These are phyloP conservation scores for Alethe diademata DNA, from an alignment of 2,113 vertebrate genomes.

Conservation along the genomic window DNA sequence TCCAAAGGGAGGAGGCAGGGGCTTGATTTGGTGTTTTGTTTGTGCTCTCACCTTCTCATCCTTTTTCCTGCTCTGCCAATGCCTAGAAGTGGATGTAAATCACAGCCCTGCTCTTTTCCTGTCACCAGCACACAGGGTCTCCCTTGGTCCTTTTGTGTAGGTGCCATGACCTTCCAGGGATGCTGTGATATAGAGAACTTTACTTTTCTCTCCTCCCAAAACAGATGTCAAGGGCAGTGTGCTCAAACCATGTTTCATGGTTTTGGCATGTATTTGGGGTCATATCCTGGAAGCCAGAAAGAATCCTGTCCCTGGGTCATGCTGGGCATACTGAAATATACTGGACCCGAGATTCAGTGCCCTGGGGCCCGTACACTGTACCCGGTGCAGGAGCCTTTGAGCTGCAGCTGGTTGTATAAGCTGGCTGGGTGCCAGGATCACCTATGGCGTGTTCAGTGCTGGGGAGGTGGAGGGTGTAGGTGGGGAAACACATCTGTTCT, in stretches of 20 bases:
- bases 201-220: neutral
- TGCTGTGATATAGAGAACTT: neutral
- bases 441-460: neutral
- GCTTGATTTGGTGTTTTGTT: neutral
- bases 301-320: neutral
- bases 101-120: neutral
- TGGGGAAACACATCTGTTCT: slow-evolving; percentile 40
- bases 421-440: slow-evolving; percentile 31
- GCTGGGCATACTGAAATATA: neutral
- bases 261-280: neutral
- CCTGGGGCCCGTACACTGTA: neutral
- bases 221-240: neutral
- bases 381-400: neutral
- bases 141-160: neutral
- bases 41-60: neutral
- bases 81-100: neutral
- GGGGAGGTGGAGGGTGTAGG: neutral
- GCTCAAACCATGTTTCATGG: neutral
- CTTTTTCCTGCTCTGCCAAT: neutral
- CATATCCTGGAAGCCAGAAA: neutral
- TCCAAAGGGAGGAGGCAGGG: neutral
- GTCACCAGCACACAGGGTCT: accelerated
- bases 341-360: neutral
- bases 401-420: slow-evolving; percentile 7
- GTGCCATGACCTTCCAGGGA: neutral